Evolutionary conservation across 2,888 invertebrate genomes (phyloP), one percentile per base, ranked within the genome.

Genomic region (Nebria brevicollis): DNA sequence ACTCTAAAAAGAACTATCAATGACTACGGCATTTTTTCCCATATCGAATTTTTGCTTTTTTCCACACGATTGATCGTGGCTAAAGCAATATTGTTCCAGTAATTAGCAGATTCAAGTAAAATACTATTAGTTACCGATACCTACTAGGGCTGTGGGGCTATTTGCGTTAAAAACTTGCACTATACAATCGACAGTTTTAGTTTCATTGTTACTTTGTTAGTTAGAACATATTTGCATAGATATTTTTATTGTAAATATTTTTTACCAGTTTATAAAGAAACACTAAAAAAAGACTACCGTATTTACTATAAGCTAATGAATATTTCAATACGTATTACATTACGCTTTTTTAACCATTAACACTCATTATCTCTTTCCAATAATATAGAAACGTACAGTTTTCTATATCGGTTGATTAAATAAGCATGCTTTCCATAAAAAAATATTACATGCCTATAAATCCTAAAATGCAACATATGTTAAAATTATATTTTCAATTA

Each of bases 1-100:
- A 66, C 72, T 25, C 65, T 8, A 43, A 72, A 54, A 72, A 78
- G 73, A 78, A 78, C 78, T 73, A 78, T 78, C 78, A 78, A 78
- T 78, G 78, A 65, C 73, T 77, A 75, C 73, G 43, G 13, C 54
- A 6, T 54, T 54, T 54, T 54, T 54, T 54, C 7, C 54, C 8
- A 11, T 54, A 2, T 54, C 8, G 11, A 54, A 13, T 54, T 54
- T 54, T 54, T 54, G 54, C 54, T 25, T 70, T 11, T 70, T 70
- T 70, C 70, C 11, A 13, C 11, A 20, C 70, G 1, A 34, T 34
- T 1, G 34, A 34, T 34, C 34, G 34, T 34, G 34, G 34, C 34
- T 34, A 34, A 34, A 34, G 34, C 34, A 34, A 70, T 70, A 70
- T 34, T 70, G 70, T 70, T 15, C 70, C 26, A 70, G 70, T 70